Conservation (phyloP, 1,140 invertebrate species). For the Zaprionus kolodkinae region DNA sequence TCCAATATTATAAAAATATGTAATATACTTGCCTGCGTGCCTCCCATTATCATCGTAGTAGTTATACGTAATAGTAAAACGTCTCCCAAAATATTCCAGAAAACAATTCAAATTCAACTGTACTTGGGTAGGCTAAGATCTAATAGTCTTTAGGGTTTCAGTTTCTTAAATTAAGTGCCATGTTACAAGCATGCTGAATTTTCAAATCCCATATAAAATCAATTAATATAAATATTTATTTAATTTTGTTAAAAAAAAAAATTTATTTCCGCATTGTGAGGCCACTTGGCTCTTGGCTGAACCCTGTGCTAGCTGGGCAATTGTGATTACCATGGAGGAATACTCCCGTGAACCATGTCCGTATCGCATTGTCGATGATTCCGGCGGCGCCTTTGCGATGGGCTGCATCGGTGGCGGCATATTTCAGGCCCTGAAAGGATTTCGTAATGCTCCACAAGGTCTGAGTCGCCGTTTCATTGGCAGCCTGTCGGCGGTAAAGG, state of each 20-base stretch:
- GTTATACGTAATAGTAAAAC: background rate
- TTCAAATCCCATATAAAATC: slow-evolving; percentile 30
- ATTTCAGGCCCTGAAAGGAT: slow-evolving; percentile 98
- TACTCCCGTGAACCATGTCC: slow-evolving; percentile 90
- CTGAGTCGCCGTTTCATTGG: slow-evolving; percentile 85
- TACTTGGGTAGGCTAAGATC: background rate
- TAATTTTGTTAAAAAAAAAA: slow-evolving; percentile 31
- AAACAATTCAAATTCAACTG: background rate
- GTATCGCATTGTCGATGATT: slow-evolving; percentile 68
- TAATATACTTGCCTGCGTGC: too few relatives aligned
- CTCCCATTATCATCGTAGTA: background rate
- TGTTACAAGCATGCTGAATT: slow-evolving; percentile 22
- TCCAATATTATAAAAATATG: too few relatives aligned
- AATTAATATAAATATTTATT: slow-evolving; percentile 19
- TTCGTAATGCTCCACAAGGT: slow-evolving; percentile 97
- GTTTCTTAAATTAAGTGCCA: slow-evolving; percentile 6
- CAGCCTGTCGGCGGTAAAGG: slow-evolving; percentile 93
- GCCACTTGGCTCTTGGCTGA: background rate
- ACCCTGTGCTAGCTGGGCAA: background rate
- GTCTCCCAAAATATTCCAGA: background rate
- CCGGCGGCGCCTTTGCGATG: slow-evolving; percentile 99
- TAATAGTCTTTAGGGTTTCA: background rate
- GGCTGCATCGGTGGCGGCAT: slow-evolving; percentile 97
- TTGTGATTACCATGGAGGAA: slow-evolving; percentile 92
- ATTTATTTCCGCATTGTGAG: slow-evolving; percentile 19